These are phyloP conservation scores for Pachymerium ferrugineum DNA, from an alignment of 2,888 invertebrate genomes.

Conservation along the genomic window DNA sequence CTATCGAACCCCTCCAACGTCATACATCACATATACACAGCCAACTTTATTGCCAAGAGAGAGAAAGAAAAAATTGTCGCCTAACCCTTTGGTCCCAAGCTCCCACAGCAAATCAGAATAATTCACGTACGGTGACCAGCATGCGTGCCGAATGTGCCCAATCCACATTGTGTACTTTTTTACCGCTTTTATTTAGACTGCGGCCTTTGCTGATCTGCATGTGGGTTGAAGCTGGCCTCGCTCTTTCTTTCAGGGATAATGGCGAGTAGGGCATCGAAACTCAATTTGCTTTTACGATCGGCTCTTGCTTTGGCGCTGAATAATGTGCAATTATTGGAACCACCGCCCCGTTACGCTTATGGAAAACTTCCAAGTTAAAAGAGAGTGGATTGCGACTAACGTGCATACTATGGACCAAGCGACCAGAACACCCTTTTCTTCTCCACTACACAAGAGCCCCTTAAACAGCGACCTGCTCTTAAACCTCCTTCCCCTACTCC, in stretches of 20 bases:
- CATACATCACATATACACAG: too few relatives aligned
- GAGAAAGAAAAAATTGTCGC: too few relatives aligned
- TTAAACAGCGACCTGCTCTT: conserved; percentile 21
- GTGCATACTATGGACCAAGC: conserved; percentile 18
- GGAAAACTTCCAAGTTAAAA: conserved; percentile 32
- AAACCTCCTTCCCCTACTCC: conserved; percentile 10
- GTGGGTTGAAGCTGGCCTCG: conserved; percentile 19
- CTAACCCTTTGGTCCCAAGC: not conserved
- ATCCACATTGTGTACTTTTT: not conserved
- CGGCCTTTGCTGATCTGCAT: conserved; percentile 27
- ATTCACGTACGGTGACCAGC: not conserved
- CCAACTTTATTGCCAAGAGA: not conserved
- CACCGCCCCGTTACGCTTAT: conserved; percentile 27
- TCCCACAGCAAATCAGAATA: conserved; percentile 3
- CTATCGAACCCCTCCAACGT: too few relatives aligned
- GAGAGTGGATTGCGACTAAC: conserved; percentile 23
- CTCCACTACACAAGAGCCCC: conserved; percentile 15
- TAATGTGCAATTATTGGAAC: conserved; percentile 31
- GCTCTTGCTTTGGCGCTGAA: conserved; percentile 14
- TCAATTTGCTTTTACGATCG: conserved; percentile 31
- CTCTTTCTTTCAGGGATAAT: conserved; percentile 17
- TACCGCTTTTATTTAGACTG: not conserved
- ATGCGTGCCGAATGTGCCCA: conserved; percentile 1
- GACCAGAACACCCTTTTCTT: conserved; percentile 18
- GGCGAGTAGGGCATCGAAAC: conserved; percentile 28